Evolutionary conservation across 2,888 invertebrate species (phyloP).

Genomic region (Orthosia gothica): DNA sequence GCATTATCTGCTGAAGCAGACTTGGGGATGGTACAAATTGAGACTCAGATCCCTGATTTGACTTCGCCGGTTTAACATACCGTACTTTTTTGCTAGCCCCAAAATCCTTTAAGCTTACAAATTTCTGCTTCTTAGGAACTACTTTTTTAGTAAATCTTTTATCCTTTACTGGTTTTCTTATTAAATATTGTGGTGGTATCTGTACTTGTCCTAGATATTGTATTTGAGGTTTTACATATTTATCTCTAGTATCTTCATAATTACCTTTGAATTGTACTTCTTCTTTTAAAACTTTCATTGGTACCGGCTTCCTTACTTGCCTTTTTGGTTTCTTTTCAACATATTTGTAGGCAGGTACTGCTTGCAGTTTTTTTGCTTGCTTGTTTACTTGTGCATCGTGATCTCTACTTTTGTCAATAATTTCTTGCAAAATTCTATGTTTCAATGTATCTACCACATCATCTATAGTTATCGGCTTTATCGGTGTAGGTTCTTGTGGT

Average conservation of each 20-base stretch:
- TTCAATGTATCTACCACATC: constrained; percentile 24
- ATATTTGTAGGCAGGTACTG: constrained; percentile 8
- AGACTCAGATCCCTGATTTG: not conserved
- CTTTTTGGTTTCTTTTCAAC: not conserved
- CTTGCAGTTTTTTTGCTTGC: not conserved
- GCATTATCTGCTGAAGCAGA: not conserved
- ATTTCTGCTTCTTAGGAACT: not conserved
- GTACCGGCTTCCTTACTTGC: not conserved
- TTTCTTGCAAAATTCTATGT: constrained; percentile 17
- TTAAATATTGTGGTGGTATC: not conserved
- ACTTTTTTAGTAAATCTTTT: not conserved
- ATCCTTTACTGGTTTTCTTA: not conserved
- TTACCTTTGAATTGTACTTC: constrained; percentile 19
- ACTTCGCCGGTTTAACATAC: not conserved
- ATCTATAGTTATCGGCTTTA: constrained; percentile 11
- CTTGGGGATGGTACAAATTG: not conserved
- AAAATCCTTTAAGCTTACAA: too few species aligned
- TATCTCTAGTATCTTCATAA: constrained; percentile 7
- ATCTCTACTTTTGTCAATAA: not conserved
- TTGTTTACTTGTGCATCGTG: not conserved
- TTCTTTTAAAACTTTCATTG: constrained; percentile 7
- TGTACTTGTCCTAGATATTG: not conserved
- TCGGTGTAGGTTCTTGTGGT: not conserved
- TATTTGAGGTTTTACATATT: not conserved
- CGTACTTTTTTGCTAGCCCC: not conserved